Base-by-base conservation (phyloP, 1,140 invertebrate genomes). In the Drosophila bocki region DNA sequence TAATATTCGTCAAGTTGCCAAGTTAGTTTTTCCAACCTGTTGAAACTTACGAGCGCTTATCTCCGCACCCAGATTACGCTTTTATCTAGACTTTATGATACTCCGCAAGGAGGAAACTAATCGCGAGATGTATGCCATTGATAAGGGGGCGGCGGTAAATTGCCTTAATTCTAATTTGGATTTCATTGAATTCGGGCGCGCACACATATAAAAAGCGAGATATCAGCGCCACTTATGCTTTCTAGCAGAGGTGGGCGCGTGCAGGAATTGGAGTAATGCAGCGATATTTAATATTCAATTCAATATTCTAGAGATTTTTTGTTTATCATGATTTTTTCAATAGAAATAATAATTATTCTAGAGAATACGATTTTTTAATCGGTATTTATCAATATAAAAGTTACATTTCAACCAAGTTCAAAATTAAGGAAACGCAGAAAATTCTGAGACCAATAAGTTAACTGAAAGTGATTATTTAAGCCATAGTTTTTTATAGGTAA, bases 131-230 rank as follows among this genome's bases (percentile, higher is more conserved):
- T 88, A 64, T 80, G 74, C 68, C 61, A 59, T 61, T 86, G 80
- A 90, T 90, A 90, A 88, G 69, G 48, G 62, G 63, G 41, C 19
- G 56, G 19, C 84, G 76, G 48, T 74, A 90, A 83, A 88, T 90
- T 78, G 85, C 78, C 68, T 88, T 90, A 88, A 84, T 88, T 78
- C 70, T 79, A 87, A 86, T 87, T 77, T 75, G 77, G 63, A 67
- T 86, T 82, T 50, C 62, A 86, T 82, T 75, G 57, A 85, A 85
- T 82, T 82, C 51, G 44, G 45, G 58, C 57, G 60, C 57, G 41
- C 62, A 65, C 58, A 64, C 62, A 61, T 59, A 77, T 63, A 77
- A 68, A 65, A 54, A 42, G 35, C 13, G 56, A 26, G 39, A 58
- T 68, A 60, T 75, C 60, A 64, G n/a, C 35, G 22, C 35, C 35